Percentiles rank a stretch among this genome's conserved stretches.
Conservation (phyloP, 1,140 invertebrate genomes). For the Galleria mellonella region DNA sequence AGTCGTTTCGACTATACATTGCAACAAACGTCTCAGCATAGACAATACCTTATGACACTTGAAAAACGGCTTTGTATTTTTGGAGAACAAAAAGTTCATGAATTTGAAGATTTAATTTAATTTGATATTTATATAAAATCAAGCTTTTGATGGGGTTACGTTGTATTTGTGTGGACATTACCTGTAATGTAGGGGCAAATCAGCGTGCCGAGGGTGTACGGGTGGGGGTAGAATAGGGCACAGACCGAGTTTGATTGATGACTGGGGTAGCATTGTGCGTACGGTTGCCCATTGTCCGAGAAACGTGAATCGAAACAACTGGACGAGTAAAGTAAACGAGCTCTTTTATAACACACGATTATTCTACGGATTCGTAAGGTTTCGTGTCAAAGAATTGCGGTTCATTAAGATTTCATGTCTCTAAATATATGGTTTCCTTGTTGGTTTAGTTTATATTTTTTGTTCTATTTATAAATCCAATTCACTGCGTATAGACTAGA, state of each 20-base stretch:
- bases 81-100: too few species aligned
- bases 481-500: too few species aligned
- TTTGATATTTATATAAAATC: too few species aligned
- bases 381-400: conserved; percentile 14
- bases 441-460: too few species aligned
- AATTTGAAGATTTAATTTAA: too few species aligned
- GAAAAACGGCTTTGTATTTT: too few species aligned
- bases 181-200: conserved; percentile 37
- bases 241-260: conserved; percentile 59
- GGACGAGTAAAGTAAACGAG: conserved; percentile 41
- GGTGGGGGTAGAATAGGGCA: conserved; percentile 7
- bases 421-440: too few species aligned
- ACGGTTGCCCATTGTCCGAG: conserved; percentile 52
- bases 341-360: conserved; percentile 40
- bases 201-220: conserved; percentile 16
- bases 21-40: too few species aligned
- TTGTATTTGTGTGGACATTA: conserved; percentile 27
- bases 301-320: conserved; percentile 53
- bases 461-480: too few species aligned
- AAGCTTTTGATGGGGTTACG: conserved; percentile 14
- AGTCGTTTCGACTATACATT: too few species aligned
- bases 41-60: too few species aligned
- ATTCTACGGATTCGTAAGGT: conserved; percentile 13
- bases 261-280: conserved; percentile 52
- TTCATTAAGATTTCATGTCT: conserved; percentile 14